These are phyloP conservation scores for Papilio demoleus DNA, from an alignment of 2,888 invertebrate genomes.

Conservation along the genomic window DNA sequence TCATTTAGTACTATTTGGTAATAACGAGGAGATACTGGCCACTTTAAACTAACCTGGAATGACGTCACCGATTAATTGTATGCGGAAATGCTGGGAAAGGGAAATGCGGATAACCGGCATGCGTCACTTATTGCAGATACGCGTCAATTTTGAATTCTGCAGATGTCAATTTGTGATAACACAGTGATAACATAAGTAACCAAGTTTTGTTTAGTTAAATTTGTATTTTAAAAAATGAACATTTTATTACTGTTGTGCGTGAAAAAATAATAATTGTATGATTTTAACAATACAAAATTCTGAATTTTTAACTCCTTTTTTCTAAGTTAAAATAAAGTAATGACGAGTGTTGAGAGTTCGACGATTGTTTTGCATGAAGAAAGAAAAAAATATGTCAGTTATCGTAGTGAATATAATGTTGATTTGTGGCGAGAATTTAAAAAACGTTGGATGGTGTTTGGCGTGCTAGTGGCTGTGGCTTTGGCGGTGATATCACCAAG, in stretches of 20 bases:
- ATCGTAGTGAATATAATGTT: conserved; percentile 54
- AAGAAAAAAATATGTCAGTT: conserved; percentile 42
- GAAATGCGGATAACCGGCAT: conserved; percentile 20
- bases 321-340: neutral
- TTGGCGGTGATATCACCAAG: conserved; percentile 66
- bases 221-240: neutral
- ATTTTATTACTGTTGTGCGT: neutral
- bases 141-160: conserved; percentile 57
- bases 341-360: conserved; percentile 44
- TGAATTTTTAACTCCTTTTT: neutral
- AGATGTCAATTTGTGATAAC: conserved; percentile 9
- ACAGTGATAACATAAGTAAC: conserved; percentile 13
- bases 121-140: conserved; percentile 60
- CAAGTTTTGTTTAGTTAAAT: neutral
- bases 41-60: neutral
- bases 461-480: conserved; percentile 61
- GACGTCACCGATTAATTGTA: conserved; percentile 23
- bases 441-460: conserved; percentile 66
- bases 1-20: neutral
- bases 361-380: conserved; percentile 44
- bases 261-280: neutral
- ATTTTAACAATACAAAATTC: neutral
- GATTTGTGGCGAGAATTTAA: conserved; percentile 62
- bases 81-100: conserved; percentile 6
- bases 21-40: neutral